phyloP scores from a whole-genome alignment of 2,113 vertebrate genomes.

The Psilopsiagon aymara region DNA sequence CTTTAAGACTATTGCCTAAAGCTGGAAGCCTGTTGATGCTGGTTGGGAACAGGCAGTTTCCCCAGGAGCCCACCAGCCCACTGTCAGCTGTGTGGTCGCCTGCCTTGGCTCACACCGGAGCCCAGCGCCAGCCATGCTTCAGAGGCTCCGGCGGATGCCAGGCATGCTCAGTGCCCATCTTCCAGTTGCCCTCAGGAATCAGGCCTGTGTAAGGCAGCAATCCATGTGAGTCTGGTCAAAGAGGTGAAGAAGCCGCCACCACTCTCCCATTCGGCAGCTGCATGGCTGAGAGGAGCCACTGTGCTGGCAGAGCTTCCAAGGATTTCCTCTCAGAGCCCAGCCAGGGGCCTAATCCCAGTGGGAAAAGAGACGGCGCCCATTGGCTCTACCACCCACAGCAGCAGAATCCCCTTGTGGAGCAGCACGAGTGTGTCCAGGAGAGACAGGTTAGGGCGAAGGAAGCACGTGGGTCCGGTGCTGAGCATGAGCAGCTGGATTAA shows the following conservation, averaged over 20 bases:
- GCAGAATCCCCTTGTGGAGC: accelerated
- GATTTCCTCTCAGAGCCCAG: neutral
- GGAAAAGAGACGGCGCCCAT: neutral
- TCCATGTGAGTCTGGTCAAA: neutral
- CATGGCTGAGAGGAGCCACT: accelerated
- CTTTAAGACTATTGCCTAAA: neutral
- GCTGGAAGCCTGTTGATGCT: neutral
- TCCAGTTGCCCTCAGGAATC: accelerated
- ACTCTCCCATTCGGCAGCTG: neutral
- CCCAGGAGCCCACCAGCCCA: accelerated
- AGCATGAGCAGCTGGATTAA: accelerated
- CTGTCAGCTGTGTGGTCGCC: accelerated
- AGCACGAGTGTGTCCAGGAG: neutral
- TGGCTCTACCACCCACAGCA: neutral
- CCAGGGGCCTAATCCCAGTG: neutral
- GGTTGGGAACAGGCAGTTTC: neutral
- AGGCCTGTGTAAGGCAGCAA: neutral
- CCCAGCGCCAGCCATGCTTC: neutral
- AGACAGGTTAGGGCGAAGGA: neutral
- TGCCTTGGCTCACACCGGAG: neutral
- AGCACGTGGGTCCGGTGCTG: accelerated
- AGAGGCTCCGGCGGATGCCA: neutral
- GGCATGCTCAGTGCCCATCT: neutral
- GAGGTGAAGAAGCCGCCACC: neutral
- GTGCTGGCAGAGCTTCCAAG: neutral